Base-by-base conservation (phyloP, 2,113 vertebrate species). In the Hypanus sabinus region DNA sequence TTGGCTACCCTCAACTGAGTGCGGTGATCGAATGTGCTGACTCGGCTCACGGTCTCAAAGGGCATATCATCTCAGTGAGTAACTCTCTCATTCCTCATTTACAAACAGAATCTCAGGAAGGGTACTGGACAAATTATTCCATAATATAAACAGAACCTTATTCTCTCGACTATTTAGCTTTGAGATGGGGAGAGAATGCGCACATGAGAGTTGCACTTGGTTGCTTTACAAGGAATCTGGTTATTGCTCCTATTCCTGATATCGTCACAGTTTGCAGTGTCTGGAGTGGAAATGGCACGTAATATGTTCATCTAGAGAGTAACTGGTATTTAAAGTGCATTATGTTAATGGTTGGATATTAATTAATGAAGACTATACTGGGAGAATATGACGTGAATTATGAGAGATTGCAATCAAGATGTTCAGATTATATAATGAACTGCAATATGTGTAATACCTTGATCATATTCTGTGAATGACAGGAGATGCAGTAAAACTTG, bases 11-110 rank as follows among this genome's bases (percentile, higher is more conserved):
- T 0, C 99, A 99, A 95, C 96, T 99, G 94, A 99, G 99, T 20
- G 99, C 99, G 0, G 99, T 99, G n/a, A 99, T 99, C 18, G 99
- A 99, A 95, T 99, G 99, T 92, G 98, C 98, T 0, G 99, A 99
- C 96, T 99, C 99, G 3, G 99, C 99, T 73, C 99, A 99, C 0
- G 99, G 99, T 94, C 97, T 99, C 94, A 99, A 99, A 96, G 99
- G 99, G 94, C 99, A 99, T 96, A 99, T 99, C 95, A 99, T 99
- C 96, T 99, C 99, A 4, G 99, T 99, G 95, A 98, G 98, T 97
- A 22, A 85, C 33, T 65, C 55, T 27, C 94, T 65, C 46, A 73
- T 20, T 60, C 93, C 24, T 80, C 62, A 94, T 6, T 80, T 73
- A 62, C 70, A 24, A 18, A 18, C 20, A 83, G 24, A 68, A 62